These are phyloP conservation scores for Oncorhynchus nerka DNA, from an alignment of 2,113 vertebrate species.

Conservation along the genomic window DNA sequence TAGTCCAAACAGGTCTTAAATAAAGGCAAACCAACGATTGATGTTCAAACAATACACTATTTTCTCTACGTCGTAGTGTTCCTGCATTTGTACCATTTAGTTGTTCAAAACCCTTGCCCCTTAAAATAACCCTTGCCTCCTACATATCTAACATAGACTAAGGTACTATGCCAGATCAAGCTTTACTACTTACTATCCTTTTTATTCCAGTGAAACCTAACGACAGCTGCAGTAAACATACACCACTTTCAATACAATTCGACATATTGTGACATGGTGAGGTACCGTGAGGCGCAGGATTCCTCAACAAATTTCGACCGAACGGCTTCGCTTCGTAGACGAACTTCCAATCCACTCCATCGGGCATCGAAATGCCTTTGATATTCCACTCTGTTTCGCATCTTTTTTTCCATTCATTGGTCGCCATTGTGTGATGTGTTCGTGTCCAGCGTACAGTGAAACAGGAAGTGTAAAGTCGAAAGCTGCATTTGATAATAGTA, in stretches of 20 bases:
- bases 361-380: constrained; percentile 53
- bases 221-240: neutral
- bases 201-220: too few relatives aligned
- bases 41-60: too few relatives aligned
- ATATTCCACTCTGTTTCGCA: constrained; percentile 63
- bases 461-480: constrained; percentile 20
- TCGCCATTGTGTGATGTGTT: constrained; percentile 33
- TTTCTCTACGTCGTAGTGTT: neutral
- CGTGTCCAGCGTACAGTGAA: neutral
- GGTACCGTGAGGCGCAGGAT: constrained; percentile 81
- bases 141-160: too few relatives aligned
- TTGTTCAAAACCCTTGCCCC: too few relatives aligned
- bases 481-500: neutral
- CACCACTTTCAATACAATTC: neutral
- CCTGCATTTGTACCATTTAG: too few relatives aligned
- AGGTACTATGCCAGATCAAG: too few relatives aligned
- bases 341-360: constrained; percentile 71
- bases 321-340: constrained; percentile 74
- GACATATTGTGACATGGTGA: neutral
- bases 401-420: constrained; percentile 56
- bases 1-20: too few relatives aligned
- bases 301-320: constrained; percentile 78
- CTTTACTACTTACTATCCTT: too few relatives aligned
- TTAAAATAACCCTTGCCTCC: too few relatives aligned
- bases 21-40: too few relatives aligned